These are phyloP conservation scores for Acrossocheilus wenchowensis DNA, from an alignment of 2,797 vertebrate species.

Conservation along the genomic window DNA sequence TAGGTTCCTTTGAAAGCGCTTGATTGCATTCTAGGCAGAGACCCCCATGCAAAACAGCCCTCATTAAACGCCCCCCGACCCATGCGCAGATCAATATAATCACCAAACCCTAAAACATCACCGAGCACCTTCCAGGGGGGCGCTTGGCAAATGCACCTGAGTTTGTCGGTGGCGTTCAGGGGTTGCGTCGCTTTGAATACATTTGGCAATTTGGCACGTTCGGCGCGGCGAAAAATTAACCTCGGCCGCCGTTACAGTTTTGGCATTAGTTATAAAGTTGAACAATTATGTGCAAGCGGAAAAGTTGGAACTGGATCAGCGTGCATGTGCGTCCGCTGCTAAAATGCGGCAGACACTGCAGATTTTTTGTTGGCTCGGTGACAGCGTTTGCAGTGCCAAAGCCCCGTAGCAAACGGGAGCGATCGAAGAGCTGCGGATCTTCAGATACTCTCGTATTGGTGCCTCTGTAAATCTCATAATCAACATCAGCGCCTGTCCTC, in stretches of 20 bases:
- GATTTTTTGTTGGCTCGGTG: constrained; percentile 91
- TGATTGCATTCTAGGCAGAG: constrained; percentile 67
- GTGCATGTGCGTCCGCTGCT: constrained; percentile 76
- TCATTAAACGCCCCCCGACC: constrained; percentile 47
- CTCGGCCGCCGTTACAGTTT: constrained; percentile 23
- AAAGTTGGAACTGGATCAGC: constrained; percentile 39
- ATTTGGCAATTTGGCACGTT: constrained; percentile 27
- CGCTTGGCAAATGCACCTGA: constrained; percentile 44
- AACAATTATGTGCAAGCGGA: constrained; percentile 55
- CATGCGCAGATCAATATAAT: constrained; percentile 64
- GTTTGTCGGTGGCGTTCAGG: constrained; percentile 28
- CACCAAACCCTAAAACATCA: constrained; percentile 55
- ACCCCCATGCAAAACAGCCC: constrained; percentile 70
- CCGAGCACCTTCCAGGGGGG: constrained; percentile 38
- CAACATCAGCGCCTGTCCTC: constrained; percentile 40
- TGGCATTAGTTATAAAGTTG: constrained; percentile 53
- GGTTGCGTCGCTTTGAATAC: constrained; percentile 39
- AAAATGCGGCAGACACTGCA: constrained; percentile 95
- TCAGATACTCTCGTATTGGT: constrained; percentile 68
- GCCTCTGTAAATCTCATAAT: constrained; percentile 9
- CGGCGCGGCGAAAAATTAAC: constrained; percentile 34
- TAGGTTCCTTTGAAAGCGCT: constrained; percentile 69
- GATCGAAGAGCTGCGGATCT: constrained; percentile 85
- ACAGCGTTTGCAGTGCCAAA: constrained; percentile 92
- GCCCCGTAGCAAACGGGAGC: constrained; percentile 94